These are phyloP conservation scores for Thecocarcelia acutangulata DNA, from an alignment of 2,888 invertebrate species.

Conservation along the genomic window DNA sequence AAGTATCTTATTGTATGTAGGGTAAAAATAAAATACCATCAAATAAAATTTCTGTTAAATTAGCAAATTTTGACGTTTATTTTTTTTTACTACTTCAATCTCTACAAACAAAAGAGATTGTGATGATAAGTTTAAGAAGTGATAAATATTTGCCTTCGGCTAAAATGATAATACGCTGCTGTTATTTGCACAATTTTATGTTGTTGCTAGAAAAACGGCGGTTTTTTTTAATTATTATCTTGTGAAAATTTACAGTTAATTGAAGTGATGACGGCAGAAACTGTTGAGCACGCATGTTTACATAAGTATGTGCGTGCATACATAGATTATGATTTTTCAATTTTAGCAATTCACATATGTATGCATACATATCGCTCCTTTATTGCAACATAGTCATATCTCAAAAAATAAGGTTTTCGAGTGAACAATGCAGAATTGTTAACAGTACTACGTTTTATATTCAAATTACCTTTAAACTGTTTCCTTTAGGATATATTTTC, in stretches of 20 bases:
- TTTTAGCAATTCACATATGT: no score
- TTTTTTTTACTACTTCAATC: constrained; percentile 16
- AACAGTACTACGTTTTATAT: no score
- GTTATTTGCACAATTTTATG: constrained; percentile 21
- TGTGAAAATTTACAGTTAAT: constrained; percentile 1
- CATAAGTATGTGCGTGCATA: no score
- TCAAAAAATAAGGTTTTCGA: no score
- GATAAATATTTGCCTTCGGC: background rate
- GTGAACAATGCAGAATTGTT: no score
- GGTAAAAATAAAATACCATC: constrained; percentile 1
- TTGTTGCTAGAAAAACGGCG: constrained; percentile 21
- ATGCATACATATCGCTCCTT: no score
- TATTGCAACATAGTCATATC: no score
- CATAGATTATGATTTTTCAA: no score
- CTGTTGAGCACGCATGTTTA: background rate
- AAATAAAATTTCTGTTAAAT: constrained; percentile 23
- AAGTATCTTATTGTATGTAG: constrained; percentile 4
- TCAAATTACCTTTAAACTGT: no score
- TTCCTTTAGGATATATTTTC: no score
- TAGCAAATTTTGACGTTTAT: constrained; percentile 10
- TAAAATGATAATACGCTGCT: background rate
- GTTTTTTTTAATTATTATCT: background rate
- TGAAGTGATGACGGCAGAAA: background rate
- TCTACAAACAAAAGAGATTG: constrained; percentile 13
- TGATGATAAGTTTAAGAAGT: background rate